phyloP scores from a whole-genome alignment of 2,888 invertebrate species.

The Seira ritae region DNA sequence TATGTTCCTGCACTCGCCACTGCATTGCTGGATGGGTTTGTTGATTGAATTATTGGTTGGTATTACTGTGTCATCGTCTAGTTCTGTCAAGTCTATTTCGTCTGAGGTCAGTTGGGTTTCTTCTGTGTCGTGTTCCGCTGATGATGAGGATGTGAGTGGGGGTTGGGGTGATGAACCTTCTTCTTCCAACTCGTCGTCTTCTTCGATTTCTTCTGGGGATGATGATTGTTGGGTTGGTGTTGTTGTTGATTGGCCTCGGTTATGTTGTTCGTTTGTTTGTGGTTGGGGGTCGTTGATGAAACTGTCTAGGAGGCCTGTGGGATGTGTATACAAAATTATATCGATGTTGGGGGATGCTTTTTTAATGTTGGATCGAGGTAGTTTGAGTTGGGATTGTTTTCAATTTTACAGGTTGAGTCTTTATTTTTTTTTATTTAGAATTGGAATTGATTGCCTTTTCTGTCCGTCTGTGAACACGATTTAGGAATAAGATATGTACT shows the following conservation, averaged over 20 bases:
- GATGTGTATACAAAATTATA: too few relatives aligned
- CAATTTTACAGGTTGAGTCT: too few relatives aligned
- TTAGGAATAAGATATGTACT: too few relatives aligned
- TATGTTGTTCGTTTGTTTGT: not conserved
- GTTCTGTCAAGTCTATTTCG: not conserved
- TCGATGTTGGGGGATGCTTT: too few relatives aligned
- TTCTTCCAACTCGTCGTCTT: slow-evolving; percentile 18
- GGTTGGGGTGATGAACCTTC: not conserved
- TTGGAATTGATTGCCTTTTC: too few relatives aligned
- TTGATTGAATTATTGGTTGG: not conserved
- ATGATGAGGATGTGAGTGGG: too few relatives aligned
- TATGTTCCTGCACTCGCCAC: slow-evolving; percentile 89
- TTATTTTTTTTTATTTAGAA: too few relatives aligned
- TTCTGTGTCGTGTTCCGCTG: not conserved
- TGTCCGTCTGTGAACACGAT: too few relatives aligned
- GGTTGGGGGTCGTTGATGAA: slow-evolving; percentile 39
- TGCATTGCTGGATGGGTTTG: slow-evolving; percentile 77
- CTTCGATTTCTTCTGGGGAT: not conserved
- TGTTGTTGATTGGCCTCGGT: not conserved
- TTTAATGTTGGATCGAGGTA: too few relatives aligned
- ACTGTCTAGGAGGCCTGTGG: slow-evolving; percentile 38
- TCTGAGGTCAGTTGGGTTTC: not conserved
- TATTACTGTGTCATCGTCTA: not conserved
- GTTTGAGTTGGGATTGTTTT: too few relatives aligned
- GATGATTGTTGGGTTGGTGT: not conserved